Percentiles rank a stretch among this genome's conserved stretches.
These are phyloP conservation scores for Mesocricetus auratus DNA, from an alignment of 2,113 vertebrate species.

Conservation along the genomic window DNA sequence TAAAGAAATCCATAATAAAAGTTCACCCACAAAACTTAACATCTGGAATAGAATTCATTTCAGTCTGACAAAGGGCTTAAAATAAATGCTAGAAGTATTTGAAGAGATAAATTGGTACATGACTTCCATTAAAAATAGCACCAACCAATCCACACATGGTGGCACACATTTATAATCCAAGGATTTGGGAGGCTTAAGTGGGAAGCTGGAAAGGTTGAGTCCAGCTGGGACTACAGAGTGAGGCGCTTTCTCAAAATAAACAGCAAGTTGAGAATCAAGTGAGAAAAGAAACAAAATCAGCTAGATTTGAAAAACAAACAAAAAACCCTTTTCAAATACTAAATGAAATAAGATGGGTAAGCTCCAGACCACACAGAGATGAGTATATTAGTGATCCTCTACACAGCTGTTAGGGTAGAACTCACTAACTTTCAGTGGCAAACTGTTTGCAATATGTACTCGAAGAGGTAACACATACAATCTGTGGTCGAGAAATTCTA, in stretches of 20 bases:
- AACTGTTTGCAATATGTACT: not conserved
- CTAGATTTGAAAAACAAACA: conserved; percentile 19
- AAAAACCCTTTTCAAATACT: not conserved
- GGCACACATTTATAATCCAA: not conserved
- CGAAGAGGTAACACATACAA: not conserved
- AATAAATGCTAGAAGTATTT: not conserved
- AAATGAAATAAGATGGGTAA: conserved; percentile 3
- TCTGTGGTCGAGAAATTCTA: not conserved
- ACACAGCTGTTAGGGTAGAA: not conserved
- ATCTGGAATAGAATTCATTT: conserved; percentile 35
- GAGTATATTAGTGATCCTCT: not conserved
- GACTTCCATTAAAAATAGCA: conserved; percentile 15
- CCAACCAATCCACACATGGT: not conserved
- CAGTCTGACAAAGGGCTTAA: not conserved
- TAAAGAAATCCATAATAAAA: conserved; percentile 35
- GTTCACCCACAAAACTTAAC: not conserved
- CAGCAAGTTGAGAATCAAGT: conserved; percentile 38
- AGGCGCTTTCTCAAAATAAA: not conserved
- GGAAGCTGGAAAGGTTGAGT: not conserved
- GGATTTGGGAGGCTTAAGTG: not conserved
- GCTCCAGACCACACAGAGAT: not conserved
- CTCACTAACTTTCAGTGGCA: not conserved
- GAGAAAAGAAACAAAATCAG: conserved; percentile 32
- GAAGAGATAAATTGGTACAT: not conserved
- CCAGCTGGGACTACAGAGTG: not conserved